Evolutionary conservation across 30 jellyfish, hydroid and myxozoan genomes (phyloP).

Genomic region (Pelagia noctiluca): DNA sequence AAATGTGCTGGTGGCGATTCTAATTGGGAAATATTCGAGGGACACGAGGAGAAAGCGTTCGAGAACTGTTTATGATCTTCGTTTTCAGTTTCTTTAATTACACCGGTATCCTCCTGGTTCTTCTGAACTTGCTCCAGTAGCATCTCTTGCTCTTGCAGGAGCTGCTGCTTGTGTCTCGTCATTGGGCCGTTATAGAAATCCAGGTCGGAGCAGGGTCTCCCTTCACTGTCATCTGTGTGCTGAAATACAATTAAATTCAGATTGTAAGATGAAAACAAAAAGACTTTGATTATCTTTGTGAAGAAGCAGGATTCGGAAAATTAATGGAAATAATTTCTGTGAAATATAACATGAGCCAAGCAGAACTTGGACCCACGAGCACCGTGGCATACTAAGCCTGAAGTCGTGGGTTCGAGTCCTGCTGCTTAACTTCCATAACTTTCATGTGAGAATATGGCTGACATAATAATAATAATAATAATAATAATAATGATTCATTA

Average conservation of each 20-base stretch:
- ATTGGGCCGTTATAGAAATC: slow-evolving; percentile 98
- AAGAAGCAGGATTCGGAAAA: too few species aligned
- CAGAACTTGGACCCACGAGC: too few species aligned
- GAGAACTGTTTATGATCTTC: slow-evolving; percentile 16
- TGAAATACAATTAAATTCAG: not conserved
- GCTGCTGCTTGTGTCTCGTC: slow-evolving; percentile 98
- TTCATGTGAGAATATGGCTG: too few species aligned
- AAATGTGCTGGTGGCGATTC: slow-evolving; percentile 52
- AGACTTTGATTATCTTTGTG: too few species aligned
- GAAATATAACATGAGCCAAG: too few species aligned
- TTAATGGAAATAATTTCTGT: too few species aligned
- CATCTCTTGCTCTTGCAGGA: slow-evolving; percentile 98
- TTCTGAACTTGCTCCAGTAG: slow-evolving; percentile 90
- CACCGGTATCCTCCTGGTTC: slow-evolving; percentile 40
- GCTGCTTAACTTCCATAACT: too few species aligned
- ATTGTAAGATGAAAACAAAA: not conserved
- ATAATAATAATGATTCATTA: too few species aligned
- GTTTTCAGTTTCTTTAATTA: slow-evolving; percentile 35
- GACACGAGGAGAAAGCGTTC: slow-evolving; percentile 36
- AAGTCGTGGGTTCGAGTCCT: too few species aligned
- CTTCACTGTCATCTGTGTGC: slow-evolving; percentile 90
- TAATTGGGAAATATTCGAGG: slow-evolving; percentile 39
- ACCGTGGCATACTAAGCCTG: too few species aligned
- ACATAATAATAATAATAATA: too few species aligned
- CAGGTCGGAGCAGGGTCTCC: slow-evolving; percentile 84